Conservation (phyloP, 2,797 vertebrate genomes). For the Dromococcyx pavoninus region DNA sequence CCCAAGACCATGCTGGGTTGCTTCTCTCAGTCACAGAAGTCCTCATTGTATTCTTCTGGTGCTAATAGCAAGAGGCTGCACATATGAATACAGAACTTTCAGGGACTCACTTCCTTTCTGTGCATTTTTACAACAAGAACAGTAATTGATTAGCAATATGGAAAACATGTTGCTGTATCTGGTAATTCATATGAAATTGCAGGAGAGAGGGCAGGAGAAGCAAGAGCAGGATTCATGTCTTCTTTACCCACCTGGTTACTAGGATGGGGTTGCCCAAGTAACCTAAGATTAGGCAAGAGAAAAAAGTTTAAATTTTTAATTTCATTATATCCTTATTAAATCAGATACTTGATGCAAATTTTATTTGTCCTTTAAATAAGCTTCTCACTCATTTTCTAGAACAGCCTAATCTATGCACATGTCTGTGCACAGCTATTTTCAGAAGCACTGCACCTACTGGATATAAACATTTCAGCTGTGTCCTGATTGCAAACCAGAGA, state of each 20-base stretch:
- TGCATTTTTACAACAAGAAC: not conserved
- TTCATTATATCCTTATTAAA: not conserved
- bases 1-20: not conserved
- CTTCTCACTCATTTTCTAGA: not conserved
- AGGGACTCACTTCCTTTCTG: not conserved
- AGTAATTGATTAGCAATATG: not conserved
- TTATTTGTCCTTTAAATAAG: not conserved
- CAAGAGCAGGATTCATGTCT: not conserved
- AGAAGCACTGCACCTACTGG: not conserved
- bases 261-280: not conserved
- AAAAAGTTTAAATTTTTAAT: not conserved
- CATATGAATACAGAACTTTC: rapidly evolving
- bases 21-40: not conserved
- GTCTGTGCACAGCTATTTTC: not conserved
- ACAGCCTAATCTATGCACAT: not conserved
- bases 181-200: not conserved
- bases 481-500: not conserved
- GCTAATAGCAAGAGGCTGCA: not conserved
- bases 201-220: not conserved
- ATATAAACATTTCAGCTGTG: not conserved
- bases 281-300: not conserved
- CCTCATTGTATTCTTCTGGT: not conserved
- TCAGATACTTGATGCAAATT: not conserved
- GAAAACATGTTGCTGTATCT: not conserved
- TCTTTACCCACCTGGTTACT: not conserved